Base-by-base conservation (phyloP, 2,113 vertebrate genomes). In the Chamaetylas fuelleborni region DNA sequence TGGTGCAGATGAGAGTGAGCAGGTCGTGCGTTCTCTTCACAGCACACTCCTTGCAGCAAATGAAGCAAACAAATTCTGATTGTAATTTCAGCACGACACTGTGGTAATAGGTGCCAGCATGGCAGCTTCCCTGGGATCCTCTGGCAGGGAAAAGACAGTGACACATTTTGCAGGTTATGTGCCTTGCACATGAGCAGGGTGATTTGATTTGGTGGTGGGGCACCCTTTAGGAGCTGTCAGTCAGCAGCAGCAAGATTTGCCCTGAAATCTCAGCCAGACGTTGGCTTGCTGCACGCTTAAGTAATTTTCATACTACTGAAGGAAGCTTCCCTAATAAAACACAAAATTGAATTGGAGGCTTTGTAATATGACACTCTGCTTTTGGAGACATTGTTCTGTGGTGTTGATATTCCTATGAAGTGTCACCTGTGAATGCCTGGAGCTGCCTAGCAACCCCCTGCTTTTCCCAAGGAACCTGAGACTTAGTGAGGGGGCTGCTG, bases 401-500 rank as follows among this genome's bases (percentile, higher is more conserved):
- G 8, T 40, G 40, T n/a, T 56, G 82, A n/a, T 90, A 31, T 79
- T 90, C 85, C 82, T 18, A 4, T 56, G 67, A 70, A 86, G 47
- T 2, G 0, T 91, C 58, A 94, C 94, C 93, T 93, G 61, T 0
- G 0, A 74, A 74, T 92, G 62, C 66, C 56, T 90, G 45, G 66
- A 61, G 92, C 93, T 95, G 95, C 93, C 83, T 96, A 88, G 90
- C 95, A 95, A 95, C 90, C 45, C 94, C 2, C 1, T 5, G 12
- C 33, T 67, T 88, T 69, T 62, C 69, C 81, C 25, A 13, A 54
- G 86, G 58, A 91, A 72, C 61, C 65, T 2, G 1, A 58, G 60
- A 64, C 42, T 72, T 91, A 5, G 51, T 81, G 66, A 84, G 29
- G 38, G 9, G 70, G 57, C 71, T 89, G 71, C 71, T 73, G 89